Evolutionary conservation across 2,797 vertebrate species (phyloP), one percentile per base, ranked within the genome.

Genomic region (Sphenodon punctatus): DNA sequence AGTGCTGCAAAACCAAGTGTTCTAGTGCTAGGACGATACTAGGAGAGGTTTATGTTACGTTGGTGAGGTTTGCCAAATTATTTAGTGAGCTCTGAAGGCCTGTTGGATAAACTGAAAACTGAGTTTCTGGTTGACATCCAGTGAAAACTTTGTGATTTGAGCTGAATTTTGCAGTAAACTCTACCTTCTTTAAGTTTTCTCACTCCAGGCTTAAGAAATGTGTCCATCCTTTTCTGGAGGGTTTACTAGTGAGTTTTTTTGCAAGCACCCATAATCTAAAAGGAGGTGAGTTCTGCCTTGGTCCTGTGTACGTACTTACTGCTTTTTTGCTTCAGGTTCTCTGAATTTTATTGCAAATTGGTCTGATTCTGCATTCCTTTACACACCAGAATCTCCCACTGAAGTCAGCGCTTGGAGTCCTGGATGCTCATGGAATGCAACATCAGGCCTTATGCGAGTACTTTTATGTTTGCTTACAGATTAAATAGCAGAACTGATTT

Each of bases 191-290:
- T 38, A 25, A 38, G 36, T 12, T 16, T 13, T 12, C 32, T 7
- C 15, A 30, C 11, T 59, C 7, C 14, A 48, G 39, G 67, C 12
- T 36, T n/a, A 32, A 42, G 16, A 68, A 36, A 25, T 66, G 38
- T 1, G 39, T 58, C 39, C 51, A 49, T 8, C 68, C 67, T 38
- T 46, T 61, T 69, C 11, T 22, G 49, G 34, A 45, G 48, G 58
- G 42, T 66, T n/a, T n/a, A 84, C 68, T 67, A 43, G 56, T 59
- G 76, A 80, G 59, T 10, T 12, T 32, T 46, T 49, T n/a, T n/a
- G n/a, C n/a, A n/a, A n/a, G n/a, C n/a, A n/a, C n/a, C n/a, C n/a
- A 36, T 48, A 15, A 4, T 3, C 41, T 60, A 59, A 36, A 12
- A 25, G 43, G 20, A 38, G 13, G 4, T 15, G 39, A 2, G 30